Percentiles rank a stretch among this genome's conserved stretches.
These are phyloP conservation scores for Eurystomus glaucurus DNA, from an alignment of 2,797 vertebrate species.

Conservation along the genomic window DNA sequence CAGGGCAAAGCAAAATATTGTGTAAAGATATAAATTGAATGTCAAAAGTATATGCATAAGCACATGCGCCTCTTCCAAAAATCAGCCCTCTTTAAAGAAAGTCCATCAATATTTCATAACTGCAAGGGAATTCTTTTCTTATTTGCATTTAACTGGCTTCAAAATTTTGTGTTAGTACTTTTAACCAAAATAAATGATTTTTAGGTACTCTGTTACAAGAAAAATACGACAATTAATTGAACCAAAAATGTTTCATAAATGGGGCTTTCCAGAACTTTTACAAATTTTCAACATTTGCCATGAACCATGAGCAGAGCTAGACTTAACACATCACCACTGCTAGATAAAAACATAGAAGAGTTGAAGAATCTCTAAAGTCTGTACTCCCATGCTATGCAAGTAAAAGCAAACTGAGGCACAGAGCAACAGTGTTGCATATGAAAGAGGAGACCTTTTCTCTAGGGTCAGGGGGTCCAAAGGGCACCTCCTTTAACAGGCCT, in stretches of 20 bases:
- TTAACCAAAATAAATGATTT: background rate
- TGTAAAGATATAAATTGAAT: background rate
- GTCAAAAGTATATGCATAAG: background rate
- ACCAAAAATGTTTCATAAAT: background rate
- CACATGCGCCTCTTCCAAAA: background rate
- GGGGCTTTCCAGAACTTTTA: background rate
- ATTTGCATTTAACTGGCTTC: background rate
- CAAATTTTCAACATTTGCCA: background rate
- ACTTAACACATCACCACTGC: background rate
- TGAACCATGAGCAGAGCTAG: background rate
- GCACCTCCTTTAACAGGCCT: slow-evolving; percentile 27
- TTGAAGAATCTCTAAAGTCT: background rate
- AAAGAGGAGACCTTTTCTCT: slow-evolving; percentile 10
- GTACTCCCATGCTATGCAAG: background rate
- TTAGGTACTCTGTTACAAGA: background rate
- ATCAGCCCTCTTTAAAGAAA: background rate
- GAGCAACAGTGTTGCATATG: background rate
- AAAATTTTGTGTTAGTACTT: background rate
- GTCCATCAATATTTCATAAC: background rate
- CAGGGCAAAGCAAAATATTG: background rate
- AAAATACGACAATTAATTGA: background rate
- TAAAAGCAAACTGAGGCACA: background rate
- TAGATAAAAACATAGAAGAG: background rate
- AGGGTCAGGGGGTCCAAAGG: slow-evolving; percentile 44
- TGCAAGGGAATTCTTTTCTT: background rate